Percentiles rank a stretch among this genome's conserved stretches.
Conservation (phyloP, 2,888 invertebrate species). For the Aricia artaxerxes region DNA sequence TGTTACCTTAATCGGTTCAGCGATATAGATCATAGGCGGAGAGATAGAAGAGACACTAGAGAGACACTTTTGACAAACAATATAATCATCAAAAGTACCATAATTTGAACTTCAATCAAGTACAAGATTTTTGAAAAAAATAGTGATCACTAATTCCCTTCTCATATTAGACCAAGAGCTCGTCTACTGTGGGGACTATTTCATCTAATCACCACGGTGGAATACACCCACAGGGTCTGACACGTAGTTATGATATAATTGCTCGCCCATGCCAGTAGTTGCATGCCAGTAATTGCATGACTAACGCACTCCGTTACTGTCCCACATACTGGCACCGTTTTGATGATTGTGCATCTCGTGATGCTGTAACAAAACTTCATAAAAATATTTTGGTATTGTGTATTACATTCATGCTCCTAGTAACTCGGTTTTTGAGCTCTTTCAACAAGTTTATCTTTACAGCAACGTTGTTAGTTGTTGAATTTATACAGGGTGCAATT, state of each 20-base stretch:
- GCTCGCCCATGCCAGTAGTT: constrained; percentile 26
- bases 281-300: constrained; percentile 29
- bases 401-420: too few relatives aligned
- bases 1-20: too few relatives aligned
- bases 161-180: neutral
- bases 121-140: neutral
- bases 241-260: constrained; percentile 20
- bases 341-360: constrained; percentile 12
- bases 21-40: too few relatives aligned
- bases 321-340: constrained; percentile 28
- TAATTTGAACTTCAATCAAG: neutral
- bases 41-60: too few relatives aligned
- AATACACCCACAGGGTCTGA: constrained; percentile 11
- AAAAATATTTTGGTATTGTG: neutral
- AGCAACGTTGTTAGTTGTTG: too few relatives aligned
- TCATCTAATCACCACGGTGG: neutral
- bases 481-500: too few relatives aligned
- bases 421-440: too few relatives aligned
- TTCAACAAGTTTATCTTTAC: too few relatives aligned
- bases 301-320: constrained; percentile 28
- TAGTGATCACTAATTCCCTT: neutral
- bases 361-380: neutral
- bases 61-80: too few relatives aligned
- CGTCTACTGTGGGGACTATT: neutral
- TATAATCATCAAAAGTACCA: too few relatives aligned